Evolutionary conservation across 1,140 invertebrate species (phyloP).

Genomic region (Trichoplusia ni): DNA sequence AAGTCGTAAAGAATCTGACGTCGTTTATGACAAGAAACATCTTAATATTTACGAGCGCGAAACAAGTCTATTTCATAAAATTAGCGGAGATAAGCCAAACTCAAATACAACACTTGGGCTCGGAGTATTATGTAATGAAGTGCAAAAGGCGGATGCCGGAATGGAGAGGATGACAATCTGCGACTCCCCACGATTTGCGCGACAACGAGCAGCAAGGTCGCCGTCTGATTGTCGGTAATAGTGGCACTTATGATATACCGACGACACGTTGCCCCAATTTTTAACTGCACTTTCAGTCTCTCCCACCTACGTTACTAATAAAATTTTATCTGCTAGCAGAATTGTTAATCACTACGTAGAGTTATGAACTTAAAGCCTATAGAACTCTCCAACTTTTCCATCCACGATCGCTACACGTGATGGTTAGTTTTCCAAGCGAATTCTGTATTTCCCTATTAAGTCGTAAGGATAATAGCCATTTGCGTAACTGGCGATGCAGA

Average conservation of each 20-base stretch:
- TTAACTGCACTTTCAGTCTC: conserved; percentile 42
- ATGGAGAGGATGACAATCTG: conserved; percentile 76
- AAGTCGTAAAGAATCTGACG: neutral
- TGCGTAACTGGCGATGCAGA: conserved; percentile 36
- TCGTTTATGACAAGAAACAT: no score
- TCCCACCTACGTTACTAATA: no score
- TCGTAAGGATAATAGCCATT: conserved; percentile 31
- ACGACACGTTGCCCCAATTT: conserved; percentile 68
- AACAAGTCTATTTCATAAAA: no score
- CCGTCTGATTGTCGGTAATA: conserved; percentile 78
- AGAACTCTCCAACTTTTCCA: no score
- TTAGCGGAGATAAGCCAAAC: no score
- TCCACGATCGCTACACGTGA: no score
- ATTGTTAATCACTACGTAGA: no score
- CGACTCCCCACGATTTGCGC: conserved; percentile 71
- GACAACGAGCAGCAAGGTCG: conserved; percentile 78
- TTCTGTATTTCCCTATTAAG: conserved; percentile 30
- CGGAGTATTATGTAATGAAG: conserved; percentile 66
- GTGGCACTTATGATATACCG: conserved; percentile 63
- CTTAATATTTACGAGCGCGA: no score
- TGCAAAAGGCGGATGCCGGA: conserved; percentile 76
- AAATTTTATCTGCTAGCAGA: no score
- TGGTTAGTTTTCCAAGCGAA: conserved; percentile 4
- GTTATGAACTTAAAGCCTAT: no score
- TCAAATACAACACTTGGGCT: neutral